Percentiles rank a stretch among this genome's conserved stretches.
phyloP scores from a whole-genome alignment of 2,797 vertebrate genomes.

The Acridotheres tristis region DNA sequence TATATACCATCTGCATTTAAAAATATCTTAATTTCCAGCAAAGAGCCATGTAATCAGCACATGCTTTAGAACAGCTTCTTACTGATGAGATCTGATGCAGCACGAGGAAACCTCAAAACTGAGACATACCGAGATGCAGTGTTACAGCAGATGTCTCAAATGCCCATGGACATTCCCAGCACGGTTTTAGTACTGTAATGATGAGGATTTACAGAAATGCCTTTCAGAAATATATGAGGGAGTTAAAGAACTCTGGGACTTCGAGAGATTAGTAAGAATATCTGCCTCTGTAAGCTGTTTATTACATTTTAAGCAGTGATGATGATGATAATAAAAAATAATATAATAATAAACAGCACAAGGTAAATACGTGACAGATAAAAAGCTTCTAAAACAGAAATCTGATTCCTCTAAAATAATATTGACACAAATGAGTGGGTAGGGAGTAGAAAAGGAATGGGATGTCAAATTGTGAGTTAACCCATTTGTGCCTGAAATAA shows the following conservation, averaged over 20 bases:
- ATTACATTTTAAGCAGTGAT: background rate
- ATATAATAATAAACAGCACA: background rate
- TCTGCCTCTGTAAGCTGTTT: background rate
- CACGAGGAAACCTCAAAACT: background rate
- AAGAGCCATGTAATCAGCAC: background rate
- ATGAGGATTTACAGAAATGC: constrained; percentile 37
- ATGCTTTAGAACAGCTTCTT: background rate
- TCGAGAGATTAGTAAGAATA: background rate
- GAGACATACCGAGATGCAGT: background rate
- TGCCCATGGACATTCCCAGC: background rate
- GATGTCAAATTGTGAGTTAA: background rate
- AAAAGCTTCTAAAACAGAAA: background rate
- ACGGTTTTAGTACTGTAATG: background rate
- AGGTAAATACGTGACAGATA: background rate
- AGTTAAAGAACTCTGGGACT: background rate
- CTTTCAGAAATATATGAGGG: background rate
- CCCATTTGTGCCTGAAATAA: background rate
- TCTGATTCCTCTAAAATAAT: background rate
- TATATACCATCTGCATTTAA: background rate
- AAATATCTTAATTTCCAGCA: background rate
- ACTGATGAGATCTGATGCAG: background rate
- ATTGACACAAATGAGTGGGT: background rate
- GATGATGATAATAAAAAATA: background rate
- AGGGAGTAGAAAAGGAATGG: background rate
- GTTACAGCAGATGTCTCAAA: background rate